A percentile compares a stretch with the other conserved stretches of the same genome.
Evolutionary conservation across 2,113 vertebrate species (phyloP).

Genomic region (Paedocypris sp.): DNA sequence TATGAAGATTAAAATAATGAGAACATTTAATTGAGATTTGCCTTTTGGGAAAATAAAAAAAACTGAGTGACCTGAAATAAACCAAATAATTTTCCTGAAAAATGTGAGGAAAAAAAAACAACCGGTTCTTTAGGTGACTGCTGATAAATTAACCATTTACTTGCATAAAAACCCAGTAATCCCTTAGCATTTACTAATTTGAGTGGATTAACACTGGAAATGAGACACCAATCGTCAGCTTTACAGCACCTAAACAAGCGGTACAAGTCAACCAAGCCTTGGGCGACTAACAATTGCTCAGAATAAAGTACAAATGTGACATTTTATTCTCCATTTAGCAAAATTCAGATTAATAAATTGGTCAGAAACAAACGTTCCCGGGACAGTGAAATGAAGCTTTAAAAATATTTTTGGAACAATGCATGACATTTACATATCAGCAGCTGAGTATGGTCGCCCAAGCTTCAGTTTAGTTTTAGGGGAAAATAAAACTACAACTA

Average conservation of each 20-base stretch:
- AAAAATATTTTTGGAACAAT: no score
- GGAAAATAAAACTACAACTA: slow-evolving; percentile 99
- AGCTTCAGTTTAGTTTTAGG: slow-evolving; percentile 94
- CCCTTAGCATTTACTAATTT: neutral
- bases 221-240: neutral
- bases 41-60: slow-evolving; percentile 47
- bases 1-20: slow-evolving; percentile 94
- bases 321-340: neutral
- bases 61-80: slow-evolving; percentile 89
- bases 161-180: neutral
- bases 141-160: slow-evolving; percentile 18
- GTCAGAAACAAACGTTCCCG: no score
- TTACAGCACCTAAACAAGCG: slow-evolving; percentile 90
- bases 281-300: slow-evolving; percentile 64
- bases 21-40: slow-evolving; percentile 85
- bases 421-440: slow-evolving; percentile 34
- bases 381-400: no score
- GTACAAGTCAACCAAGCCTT: slow-evolving; percentile 89
- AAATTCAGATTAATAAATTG: neutral
- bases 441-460: slow-evolving; percentile 72
- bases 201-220: neutral
- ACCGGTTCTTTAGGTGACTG: slow-evolving; percentile 95
- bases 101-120: slow-evolving; percentile 45
- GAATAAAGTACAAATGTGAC: neutral
- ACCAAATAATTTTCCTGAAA: slow-evolving; percentile 4